These are phyloP conservation scores for Nephrocerus scutellatus DNA, from an alignment of 2,888 invertebrate genomes.

Conservation along the genomic window DNA sequence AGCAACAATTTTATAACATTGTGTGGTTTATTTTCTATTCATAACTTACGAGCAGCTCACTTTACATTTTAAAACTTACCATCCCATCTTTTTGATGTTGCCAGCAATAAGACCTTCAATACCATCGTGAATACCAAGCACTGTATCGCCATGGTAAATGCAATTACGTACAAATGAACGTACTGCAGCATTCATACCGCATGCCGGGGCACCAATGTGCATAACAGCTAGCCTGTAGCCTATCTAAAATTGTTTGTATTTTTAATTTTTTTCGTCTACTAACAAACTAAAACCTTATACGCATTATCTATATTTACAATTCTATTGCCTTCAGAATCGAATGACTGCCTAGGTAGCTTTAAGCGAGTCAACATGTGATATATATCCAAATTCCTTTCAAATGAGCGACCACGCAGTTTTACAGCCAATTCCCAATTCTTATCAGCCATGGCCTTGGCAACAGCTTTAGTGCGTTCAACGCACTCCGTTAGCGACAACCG, in stretches of 20 bases:
- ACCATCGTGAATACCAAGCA: constrained; percentile 86
- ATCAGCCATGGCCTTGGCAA: constrained; percentile 81
- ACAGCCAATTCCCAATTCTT: constrained; percentile 89
- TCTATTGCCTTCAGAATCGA: constrained; percentile 29
- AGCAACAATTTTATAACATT: no score
- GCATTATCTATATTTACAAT: not conserved
- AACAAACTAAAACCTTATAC: not conserved
- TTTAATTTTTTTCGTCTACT: constrained; percentile 12
- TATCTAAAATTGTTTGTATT: constrained; percentile 50
- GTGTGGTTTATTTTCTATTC: no score
- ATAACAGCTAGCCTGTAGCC: constrained; percentile 77
- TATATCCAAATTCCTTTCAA: constrained; percentile 80
- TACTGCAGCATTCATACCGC: constrained; percentile 96
- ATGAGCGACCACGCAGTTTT: constrained; percentile 81
- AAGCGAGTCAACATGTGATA: constrained; percentile 87
- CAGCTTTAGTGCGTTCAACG: constrained; percentile 82
- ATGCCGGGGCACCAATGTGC: constrained; percentile 93
- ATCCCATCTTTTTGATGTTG: constrained; percentile 64
- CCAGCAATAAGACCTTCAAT: constrained; percentile 84
- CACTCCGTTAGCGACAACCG: constrained; percentile 92
- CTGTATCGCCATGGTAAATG: constrained; percentile 82
- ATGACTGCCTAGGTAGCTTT: constrained; percentile 70
- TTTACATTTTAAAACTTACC: no score
- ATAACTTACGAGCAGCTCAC: no score
- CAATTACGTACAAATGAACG: constrained; percentile 89